phyloP scores from a whole-genome alignment of 2,113 vertebrate species.

The Litocranius walleri region DNA sequence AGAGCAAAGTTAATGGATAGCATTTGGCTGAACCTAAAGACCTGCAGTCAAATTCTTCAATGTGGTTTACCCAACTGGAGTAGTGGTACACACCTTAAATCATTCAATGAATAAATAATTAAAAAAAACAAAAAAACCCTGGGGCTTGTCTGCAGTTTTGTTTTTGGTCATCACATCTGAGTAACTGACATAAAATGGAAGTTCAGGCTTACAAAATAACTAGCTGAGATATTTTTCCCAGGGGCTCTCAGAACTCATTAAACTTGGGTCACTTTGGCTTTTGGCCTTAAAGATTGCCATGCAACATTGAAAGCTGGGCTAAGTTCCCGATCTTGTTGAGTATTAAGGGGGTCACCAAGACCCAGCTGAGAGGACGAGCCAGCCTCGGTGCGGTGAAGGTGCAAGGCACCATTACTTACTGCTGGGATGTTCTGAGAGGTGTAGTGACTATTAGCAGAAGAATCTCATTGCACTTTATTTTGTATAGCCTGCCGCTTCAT shows the following conservation, averaged over 20 bases:
- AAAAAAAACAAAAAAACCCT: slow-evolving; percentile 50
- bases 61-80: slow-evolving; percentile 80
- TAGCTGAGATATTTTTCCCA: neutral
- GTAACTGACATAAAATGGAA: neutral
- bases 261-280: neutral
- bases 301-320: neutral
- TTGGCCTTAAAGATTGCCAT: neutral
- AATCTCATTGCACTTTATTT: neutral
- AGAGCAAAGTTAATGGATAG: slow-evolving; percentile 77
- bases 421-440: neutral
- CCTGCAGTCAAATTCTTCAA: slow-evolving; percentile 77
- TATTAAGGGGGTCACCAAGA: neutral
- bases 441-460: neutral
- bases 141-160: slow-evolving; percentile 72
- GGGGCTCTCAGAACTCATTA: neutral
- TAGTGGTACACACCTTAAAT: slow-evolving; percentile 78
- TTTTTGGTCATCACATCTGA: slow-evolving; percentile 33
- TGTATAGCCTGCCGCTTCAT: neutral
- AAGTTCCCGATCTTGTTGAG: neutral
- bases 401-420: neutral
- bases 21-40: slow-evolving; percentile 80
- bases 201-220: neutral
- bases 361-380: neutral
- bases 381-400: neutral
- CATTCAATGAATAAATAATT: slow-evolving; percentile 79